phyloP scores from a whole-genome alignment of 2,113 vertebrate genomes.

The Lophura nycthemera region DNA sequence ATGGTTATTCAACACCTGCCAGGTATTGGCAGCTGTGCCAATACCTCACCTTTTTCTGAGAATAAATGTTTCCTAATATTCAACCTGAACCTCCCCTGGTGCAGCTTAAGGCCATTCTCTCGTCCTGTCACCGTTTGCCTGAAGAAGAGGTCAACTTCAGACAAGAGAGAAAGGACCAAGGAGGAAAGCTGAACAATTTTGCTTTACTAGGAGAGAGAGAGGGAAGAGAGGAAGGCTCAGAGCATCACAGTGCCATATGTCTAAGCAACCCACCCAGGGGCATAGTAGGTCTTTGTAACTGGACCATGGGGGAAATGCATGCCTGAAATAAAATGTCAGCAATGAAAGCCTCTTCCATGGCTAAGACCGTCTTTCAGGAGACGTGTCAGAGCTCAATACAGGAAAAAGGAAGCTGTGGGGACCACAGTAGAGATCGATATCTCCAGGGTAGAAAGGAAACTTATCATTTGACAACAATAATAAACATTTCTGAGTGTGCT shows the following conservation, averaged over 20 bases:
- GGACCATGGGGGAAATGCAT: neutral
- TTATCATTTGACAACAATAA: neutral
- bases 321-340: neutral
- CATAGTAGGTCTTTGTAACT: neutral
- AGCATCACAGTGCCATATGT: fast-evolving
- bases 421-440: neutral
- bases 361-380: neutral
- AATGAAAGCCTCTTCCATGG: neutral
- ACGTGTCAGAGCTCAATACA: neutral
- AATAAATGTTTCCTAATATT: too few relatives aligned
- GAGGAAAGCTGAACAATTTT: neutral
- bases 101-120: too few relatives aligned
- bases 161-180: neutral
- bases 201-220: neutral
- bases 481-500: neutral
- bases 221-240: neutral
- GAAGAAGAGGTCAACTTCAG: neutral
- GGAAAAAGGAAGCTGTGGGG: constrained; percentile 2
- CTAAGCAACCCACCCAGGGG: neutral
- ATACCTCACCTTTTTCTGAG: too few relatives aligned
- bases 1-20: too few relatives aligned
- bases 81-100: too few relatives aligned
- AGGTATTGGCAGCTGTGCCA: too few relatives aligned
- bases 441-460: neutral
- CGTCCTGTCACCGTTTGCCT: too few relatives aligned